Evolutionary conservation across 1,140 invertebrate species (phyloP).

Genomic region (Matsumurasca onukii): DNA sequence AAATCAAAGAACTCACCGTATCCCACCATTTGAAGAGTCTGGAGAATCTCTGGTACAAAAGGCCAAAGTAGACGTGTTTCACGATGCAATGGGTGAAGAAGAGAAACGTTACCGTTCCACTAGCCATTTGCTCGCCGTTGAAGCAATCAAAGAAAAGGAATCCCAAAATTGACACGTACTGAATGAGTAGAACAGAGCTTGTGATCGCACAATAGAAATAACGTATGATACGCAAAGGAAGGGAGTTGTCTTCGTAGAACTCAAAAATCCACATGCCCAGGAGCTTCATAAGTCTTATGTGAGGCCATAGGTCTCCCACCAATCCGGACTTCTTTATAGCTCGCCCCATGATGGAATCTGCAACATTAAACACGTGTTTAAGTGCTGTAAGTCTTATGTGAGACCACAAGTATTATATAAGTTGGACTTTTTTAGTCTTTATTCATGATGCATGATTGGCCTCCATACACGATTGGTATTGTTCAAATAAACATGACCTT

Average conservation of each 20-base stretch:
- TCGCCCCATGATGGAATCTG: too few relatives aligned
- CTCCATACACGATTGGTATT: too few relatives aligned
- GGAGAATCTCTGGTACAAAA: constrained; percentile 73
- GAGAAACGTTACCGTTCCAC: constrained; percentile 76
- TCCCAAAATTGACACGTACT: constrained; percentile 55
- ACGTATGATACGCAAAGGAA: constrained; percentile 60
- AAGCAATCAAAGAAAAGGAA: constrained; percentile 69
- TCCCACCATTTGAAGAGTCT: constrained; percentile 47
- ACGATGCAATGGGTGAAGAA: constrained; percentile 77
- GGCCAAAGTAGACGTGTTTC: constrained; percentile 70
- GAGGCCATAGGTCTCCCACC: constrained; percentile 78
- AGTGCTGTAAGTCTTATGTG: too few relatives aligned
- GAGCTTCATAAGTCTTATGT: constrained; percentile 73
- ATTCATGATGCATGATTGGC: too few relatives aligned
- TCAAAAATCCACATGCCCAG: constrained; percentile 77
- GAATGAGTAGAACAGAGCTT: constrained; percentile 36
- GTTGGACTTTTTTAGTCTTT: too few relatives aligned
- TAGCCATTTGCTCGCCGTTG: constrained; percentile 78
- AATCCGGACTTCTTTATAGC: constrained; percentile 63
- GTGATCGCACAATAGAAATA: too few relatives aligned
- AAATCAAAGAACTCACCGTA: constrained; percentile 57
- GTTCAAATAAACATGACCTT: too few relatives aligned
- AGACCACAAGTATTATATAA: too few relatives aligned
- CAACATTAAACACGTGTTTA: too few relatives aligned
- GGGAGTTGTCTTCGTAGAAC: constrained; percentile 58